A percentile compares a stretch with the other conserved stretches of the same genome.
Conservation (phyloP, 2,888 invertebrate species). For the Cantharis rustica region DNA sequence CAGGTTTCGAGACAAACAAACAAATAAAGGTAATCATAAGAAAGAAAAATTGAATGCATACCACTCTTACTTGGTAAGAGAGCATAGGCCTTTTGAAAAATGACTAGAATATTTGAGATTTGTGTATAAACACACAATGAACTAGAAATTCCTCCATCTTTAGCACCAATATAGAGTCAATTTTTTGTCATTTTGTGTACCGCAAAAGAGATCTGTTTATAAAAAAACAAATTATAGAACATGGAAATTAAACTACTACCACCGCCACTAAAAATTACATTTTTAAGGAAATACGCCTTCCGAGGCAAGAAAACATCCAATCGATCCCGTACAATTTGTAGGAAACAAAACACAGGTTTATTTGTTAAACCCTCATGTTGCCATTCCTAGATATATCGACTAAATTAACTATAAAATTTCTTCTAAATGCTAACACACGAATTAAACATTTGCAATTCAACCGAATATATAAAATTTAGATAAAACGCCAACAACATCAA, state of each 20-base stretch:
- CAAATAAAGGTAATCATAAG: neutral
- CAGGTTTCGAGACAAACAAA: neutral
- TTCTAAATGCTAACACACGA: neutral
- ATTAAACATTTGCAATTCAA: neutral
- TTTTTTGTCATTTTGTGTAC: neutral
- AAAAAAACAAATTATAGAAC: neutral
- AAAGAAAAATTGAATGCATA: constrained; percentile 5
- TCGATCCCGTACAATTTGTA: neutral
- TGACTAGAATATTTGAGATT: constrained; percentile 30
- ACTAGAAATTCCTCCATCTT: constrained; percentile 25
- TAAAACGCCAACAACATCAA: neutral
- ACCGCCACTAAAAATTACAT: neutral
- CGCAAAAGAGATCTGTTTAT: neutral
- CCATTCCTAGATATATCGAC: neutral
- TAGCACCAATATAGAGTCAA: constrained; percentile 29
- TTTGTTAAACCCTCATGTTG: neutral
- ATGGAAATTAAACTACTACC: neutral
- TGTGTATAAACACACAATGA: constrained; percentile 27
- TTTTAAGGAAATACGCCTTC: neutral
- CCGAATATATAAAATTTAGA: neutral
- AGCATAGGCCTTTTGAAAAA: constrained; percentile 27
- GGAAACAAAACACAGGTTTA: neutral
- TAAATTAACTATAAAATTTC: neutral
- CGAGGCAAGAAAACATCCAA: neutral
- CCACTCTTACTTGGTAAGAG: constrained; percentile 30